Percentiles rank a stretch among this genome's conserved stretches.
Conservation (phyloP, 1,140 invertebrate genomes). For the Dysdera silvatica region DNA sequence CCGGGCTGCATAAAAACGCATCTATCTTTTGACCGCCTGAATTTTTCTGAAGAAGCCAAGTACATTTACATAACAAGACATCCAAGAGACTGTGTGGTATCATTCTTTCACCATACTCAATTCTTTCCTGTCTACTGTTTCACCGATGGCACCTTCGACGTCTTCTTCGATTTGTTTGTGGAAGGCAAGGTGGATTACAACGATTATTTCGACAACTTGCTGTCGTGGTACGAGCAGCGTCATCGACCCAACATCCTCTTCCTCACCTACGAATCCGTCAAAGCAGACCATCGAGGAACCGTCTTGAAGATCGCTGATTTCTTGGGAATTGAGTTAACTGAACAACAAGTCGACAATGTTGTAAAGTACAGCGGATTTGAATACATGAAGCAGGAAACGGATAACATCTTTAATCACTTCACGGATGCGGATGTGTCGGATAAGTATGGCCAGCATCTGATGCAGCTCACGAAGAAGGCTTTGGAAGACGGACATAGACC, state of each 20-base stretch:
- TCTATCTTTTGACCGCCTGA: constrained; percentile 9
- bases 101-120: constrained; percentile 31
- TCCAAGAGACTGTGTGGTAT: constrained; percentile 31
- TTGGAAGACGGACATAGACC: neutral
- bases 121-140: constrained; percentile 5
- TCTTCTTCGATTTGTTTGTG: constrained; percentile 41
- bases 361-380: constrained; percentile 46
- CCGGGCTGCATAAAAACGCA: constrained; percentile 17
- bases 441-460: too few species aligned
- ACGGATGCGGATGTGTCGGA: neutral
- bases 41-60: constrained; percentile 8
- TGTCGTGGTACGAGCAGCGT: constrained; percentile 35
- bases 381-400: constrained; percentile 41
- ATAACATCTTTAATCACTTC: neutral
- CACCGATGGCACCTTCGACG: constrained; percentile 37
- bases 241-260: constrained; percentile 40
- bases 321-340: constrained; percentile 37
- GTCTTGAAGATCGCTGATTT: constrained; percentile 46
- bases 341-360: constrained; percentile 36
- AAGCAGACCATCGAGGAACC: constrained; percentile 38
- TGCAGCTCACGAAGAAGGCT: neutral
- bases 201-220: constrained; percentile 44
- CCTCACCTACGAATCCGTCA: constrained; percentile 35
- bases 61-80: constrained; percentile 36
- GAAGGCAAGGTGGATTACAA: constrained; percentile 39